Conservation (phyloP, 2,113 vertebrate genomes). For the Cynoglossus semilaevis region DNA sequence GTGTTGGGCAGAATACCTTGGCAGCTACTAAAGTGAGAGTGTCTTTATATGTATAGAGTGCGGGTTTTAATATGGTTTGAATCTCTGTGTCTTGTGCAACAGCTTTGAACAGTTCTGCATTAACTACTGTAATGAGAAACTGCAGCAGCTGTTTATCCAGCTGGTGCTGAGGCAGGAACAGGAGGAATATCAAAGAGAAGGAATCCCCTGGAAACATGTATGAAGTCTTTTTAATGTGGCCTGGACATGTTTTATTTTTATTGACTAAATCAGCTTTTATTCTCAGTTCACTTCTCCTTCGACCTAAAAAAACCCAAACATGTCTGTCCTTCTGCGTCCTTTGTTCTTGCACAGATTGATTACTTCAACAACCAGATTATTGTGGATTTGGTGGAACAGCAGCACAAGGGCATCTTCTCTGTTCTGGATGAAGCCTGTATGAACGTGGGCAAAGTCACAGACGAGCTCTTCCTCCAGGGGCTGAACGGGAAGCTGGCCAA, state of each 20-base stretch:
- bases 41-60: too few relatives aligned
- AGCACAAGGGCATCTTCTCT: slow-evolving; percentile 95
- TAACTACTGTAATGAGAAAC: slow-evolving; percentile 98
- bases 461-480: slow-evolving; percentile 92
- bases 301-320: background rate
- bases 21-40: too few relatives aligned
- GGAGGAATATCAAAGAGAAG: slow-evolving; percentile 94
- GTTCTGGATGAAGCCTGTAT: slow-evolving; percentile 95
- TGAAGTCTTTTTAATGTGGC: slow-evolving; percentile 35
- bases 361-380: slow-evolving; percentile 99
- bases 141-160: slow-evolving; percentile 98
- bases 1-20: too few relatives aligned
- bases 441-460: slow-evolving; percentile 96
- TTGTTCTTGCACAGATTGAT: slow-evolving; percentile 81
- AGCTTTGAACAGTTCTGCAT: slow-evolving; percentile 99
- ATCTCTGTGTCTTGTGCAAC: background rate
- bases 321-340: background rate
- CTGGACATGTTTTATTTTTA: background rate
- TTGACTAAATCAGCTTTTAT: background rate
- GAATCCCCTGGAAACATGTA: slow-evolving; percentile 97
- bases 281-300: background rate
- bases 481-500: slow-evolving; percentile 90
- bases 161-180: slow-evolving; percentile 96
- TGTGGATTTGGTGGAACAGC: slow-evolving; percentile 95
- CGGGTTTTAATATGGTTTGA: too few relatives aligned